These are phyloP conservation scores for Herpetotheres cachinnans DNA, from an alignment of 2,113 vertebrate genomes.

Conservation along the genomic window DNA sequence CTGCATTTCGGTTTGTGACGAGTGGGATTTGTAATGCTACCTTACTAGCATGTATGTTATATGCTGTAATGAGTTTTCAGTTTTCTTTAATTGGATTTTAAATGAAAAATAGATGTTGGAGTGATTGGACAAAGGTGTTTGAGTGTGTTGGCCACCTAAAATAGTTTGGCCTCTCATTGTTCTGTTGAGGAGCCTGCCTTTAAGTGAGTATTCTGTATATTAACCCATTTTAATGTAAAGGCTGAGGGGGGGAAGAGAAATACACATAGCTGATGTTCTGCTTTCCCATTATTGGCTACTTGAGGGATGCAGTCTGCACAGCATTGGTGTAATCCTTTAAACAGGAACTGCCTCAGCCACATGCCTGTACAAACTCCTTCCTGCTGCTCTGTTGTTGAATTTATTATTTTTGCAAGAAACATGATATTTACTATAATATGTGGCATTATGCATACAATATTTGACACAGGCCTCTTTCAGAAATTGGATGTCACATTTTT, in stretches of 20 bases:
- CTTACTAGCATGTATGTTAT: accelerated
- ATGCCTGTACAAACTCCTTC: not conserved
- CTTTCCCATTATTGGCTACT: not conserved
- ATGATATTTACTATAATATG: not conserved
- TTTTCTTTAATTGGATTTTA: not conserved
- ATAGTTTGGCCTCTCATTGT: not conserved
- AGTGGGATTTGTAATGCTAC: not conserved
- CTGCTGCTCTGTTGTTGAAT: not conserved
- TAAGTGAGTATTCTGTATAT: not conserved
- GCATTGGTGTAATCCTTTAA: not conserved
- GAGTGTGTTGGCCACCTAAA: not conserved
- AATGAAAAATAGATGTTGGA: not conserved
- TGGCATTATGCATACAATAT: not conserved
- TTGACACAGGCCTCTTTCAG: not conserved
- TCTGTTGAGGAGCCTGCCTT: not conserved
- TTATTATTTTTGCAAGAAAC: not conserved
- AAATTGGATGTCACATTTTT: not conserved
- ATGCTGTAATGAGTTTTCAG: not conserved
- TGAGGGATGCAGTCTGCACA: not conserved
- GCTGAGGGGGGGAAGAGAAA: not conserved
- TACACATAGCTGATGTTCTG: not conserved
- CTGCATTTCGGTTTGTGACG: not conserved
- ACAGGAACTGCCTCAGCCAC: not conserved
- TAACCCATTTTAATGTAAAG: not conserved
- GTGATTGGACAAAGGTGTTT: not conserved